phyloP scores from a whole-genome alignment of 2,113 vertebrate species.

The Lepisosteus oculatus region DNA sequence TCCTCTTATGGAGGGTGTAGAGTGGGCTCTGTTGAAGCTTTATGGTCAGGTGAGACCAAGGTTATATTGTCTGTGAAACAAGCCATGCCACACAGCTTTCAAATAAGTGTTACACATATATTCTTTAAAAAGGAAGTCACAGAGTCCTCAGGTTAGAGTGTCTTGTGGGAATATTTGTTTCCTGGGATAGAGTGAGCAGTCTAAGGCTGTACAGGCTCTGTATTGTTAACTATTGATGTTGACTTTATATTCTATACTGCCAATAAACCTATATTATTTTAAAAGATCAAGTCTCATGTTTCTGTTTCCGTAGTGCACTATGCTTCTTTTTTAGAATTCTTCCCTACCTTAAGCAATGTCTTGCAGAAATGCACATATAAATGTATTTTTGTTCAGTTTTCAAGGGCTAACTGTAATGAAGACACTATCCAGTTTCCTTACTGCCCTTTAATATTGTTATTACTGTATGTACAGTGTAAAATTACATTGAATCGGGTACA shows the following conservation, averaged over 20 bases:
- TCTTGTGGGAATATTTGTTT: slow-evolving; percentile 27
- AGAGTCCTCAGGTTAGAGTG: slow-evolving; percentile 8
- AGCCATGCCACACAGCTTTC: slow-evolving; percentile 24
- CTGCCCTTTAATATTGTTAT: no score
- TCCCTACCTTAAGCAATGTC: no score
- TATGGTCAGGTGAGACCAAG: slow-evolving; percentile 7
- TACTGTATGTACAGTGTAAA: no score
- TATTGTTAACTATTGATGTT: slow-evolving; percentile 49
- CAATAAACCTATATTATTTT: slow-evolving; percentile 74
- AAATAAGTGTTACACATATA: slow-evolving; percentile 21
- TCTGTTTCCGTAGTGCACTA: no score
- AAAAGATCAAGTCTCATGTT: slow-evolving; percentile 1
- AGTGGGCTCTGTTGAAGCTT: no score
- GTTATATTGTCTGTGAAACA: not conserved
- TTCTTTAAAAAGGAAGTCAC: slow-evolving; percentile 11
- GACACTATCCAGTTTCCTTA: no score
- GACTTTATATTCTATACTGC: slow-evolving; percentile 69
- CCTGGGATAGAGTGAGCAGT: slow-evolving; percentile 16
- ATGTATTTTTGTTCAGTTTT: no score
- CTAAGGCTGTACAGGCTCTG: slow-evolving; percentile 19
- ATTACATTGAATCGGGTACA: no score
- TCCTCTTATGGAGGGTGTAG: no score
- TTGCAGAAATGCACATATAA: no score
- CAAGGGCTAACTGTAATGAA: no score
- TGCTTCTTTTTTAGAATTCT: no score